These are phyloP conservation scores for Pseudomyrmex pallidus DNA, from an alignment of 1,140 invertebrate genomes.

Conservation along the genomic window DNA sequence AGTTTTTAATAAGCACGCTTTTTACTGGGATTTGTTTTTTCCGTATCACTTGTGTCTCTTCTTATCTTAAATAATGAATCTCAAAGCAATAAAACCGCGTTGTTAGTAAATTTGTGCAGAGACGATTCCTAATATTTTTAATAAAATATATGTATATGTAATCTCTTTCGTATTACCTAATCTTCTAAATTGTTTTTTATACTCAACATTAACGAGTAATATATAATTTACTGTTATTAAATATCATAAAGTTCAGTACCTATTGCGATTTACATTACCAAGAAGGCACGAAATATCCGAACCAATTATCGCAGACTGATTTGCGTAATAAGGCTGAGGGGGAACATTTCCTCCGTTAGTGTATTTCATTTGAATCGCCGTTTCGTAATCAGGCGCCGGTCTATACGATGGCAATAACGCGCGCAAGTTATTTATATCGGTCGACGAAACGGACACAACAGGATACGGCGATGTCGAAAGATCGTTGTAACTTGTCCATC, in stretches of 20 bases:
- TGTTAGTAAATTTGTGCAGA: neutral
- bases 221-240: neutral
- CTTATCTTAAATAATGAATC: neutral
- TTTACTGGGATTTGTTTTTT: neutral
- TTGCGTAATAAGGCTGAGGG: slow-evolving; percentile 83
- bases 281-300: slow-evolving; percentile 81
- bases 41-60: neutral
- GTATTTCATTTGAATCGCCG: slow-evolving; percentile 94
- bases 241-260: slow-evolving; percentile 75
- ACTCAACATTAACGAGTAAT: neutral
- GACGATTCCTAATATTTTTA: neutral
- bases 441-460: slow-evolving; percentile 82
- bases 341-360: slow-evolving; percentile 78
- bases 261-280: slow-evolving; percentile 80
- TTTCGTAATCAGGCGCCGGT: slow-evolving; percentile 97
- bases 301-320: slow-evolving; percentile 83
- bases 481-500: slow-evolving; percentile 84
- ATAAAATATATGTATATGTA: neutral
- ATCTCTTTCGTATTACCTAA: neutral
- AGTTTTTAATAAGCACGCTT: too few species aligned
- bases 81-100: neutral
- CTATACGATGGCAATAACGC: slow-evolving; percentile 95
- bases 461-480: slow-evolving; percentile 83
- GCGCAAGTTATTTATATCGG: slow-evolving; percentile 86
- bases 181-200: neutral